A percentile compares a stretch with the other conserved stretches of the same genome.
These are phyloP conservation scores for Platysteira castanea DNA, from an alignment of 2,113 vertebrate genomes.

Conservation along the genomic window DNA sequence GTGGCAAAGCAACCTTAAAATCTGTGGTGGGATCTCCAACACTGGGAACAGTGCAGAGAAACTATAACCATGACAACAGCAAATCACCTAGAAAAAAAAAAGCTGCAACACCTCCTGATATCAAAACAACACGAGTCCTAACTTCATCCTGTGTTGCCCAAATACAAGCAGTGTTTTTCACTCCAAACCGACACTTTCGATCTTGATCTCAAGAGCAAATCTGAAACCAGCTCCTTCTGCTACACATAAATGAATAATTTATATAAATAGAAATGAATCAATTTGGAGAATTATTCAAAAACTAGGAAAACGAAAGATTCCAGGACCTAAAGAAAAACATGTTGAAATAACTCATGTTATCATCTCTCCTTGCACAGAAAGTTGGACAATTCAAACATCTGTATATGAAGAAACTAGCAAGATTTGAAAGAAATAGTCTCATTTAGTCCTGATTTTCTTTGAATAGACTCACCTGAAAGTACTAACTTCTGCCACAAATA, in stretches of 20 bases:
- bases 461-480: neutral
- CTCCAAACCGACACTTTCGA: neutral
- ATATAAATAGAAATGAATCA: neutral
- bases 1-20: neutral
- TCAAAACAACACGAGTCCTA: neutral
- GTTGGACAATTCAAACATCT: neutral
- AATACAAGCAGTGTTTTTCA: neutral
- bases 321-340: neutral
- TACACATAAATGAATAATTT: neutral
- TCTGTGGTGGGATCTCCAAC: neutral
- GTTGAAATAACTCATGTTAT: neutral
- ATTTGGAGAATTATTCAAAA: neutral
- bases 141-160: neutral
- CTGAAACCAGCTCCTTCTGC: neutral
- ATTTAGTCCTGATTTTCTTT: neutral
- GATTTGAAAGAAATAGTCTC: neutral
- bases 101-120: neutral
- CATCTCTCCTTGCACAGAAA: neutral
- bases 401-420: neutral
- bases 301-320: neutral
- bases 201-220: neutral
- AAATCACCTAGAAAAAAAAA: neutral
- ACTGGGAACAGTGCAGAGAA: neutral
- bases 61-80: constrained; percentile 28
- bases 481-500: neutral